Evolutionary conservation across 2,797 vertebrate species (phyloP).

Genomic region (Chelonia mydas): DNA sequence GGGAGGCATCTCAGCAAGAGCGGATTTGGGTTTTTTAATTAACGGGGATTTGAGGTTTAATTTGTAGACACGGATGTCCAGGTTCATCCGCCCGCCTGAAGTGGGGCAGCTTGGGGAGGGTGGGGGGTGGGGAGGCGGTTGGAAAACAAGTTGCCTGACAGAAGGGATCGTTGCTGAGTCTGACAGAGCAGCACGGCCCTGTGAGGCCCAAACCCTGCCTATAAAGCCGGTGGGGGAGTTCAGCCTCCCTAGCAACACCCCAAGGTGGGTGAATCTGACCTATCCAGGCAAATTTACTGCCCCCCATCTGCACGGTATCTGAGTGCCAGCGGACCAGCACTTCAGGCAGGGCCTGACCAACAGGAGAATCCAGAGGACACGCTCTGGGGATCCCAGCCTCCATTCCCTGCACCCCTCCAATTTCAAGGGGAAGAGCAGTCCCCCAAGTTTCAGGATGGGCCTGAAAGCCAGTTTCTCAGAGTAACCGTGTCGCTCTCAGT

Average conservation of each 20-base stretch:
- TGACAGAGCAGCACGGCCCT: neutral
- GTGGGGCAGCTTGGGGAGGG: rapidly evolving
- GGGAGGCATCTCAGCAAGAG: conserved; percentile 38
- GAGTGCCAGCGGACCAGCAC: neutral
- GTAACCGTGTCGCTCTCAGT: neutral
- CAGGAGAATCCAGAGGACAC: neutral
- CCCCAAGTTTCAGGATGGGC: neutral
- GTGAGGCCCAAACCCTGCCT: neutral
- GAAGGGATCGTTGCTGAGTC: neutral
- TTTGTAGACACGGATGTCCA: conserved; percentile 4
- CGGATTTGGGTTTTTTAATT: conserved; percentile 68
- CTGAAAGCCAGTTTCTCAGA: neutral
- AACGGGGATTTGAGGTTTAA: conserved; percentile 60
- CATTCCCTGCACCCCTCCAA: neutral
- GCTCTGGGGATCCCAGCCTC: neutral
- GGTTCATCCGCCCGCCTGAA: rapidly evolving
- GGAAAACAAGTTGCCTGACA: neutral
- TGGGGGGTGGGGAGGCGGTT: neutral
- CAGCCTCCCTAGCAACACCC: neutral
- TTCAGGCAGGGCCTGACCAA: neutral
- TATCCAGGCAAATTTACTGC: neutral
- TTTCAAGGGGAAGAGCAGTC: neutral
- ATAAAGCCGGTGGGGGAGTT: neutral
- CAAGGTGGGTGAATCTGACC: neutral
- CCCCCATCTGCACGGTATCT: rapidly evolving